A percentile compares a stretch with the other conserved stretches of the same genome.
phyloP scores from a whole-genome alignment of 2,888 invertebrate genomes.

The Chymomyza amoena region DNA sequence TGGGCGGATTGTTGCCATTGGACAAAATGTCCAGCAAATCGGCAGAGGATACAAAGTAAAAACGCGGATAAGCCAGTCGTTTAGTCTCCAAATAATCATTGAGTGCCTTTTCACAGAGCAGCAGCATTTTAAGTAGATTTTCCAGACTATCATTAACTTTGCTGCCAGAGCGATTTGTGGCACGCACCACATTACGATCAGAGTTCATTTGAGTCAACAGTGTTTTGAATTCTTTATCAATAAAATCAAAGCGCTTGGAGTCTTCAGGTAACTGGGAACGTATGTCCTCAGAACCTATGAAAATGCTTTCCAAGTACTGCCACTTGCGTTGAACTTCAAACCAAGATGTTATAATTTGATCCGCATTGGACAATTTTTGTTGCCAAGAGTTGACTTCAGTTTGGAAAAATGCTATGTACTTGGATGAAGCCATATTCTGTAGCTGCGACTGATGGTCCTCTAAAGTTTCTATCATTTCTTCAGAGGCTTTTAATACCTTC shows the following conservation, averaged over 20 bases:
- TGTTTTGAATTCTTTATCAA: constrained; percentile 91
- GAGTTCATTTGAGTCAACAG: constrained; percentile 82
- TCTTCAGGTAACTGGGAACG: constrained; percentile 94
- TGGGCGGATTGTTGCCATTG: constrained; percentile 90
- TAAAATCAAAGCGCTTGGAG: constrained; percentile 90
- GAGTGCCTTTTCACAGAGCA: constrained; percentile 94
- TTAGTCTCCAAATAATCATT: constrained; percentile 97
- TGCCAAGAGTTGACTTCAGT: constrained; percentile 93
- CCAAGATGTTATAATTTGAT: constrained; percentile 89
- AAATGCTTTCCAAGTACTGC: constrained; percentile 96
- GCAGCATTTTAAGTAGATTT: constrained; percentile 84
- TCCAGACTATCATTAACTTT: constrained; percentile 89
- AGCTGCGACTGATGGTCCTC: constrained; percentile 96
- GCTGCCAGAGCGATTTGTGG: constrained; percentile 88
- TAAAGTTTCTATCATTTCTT: constrained; percentile 93
- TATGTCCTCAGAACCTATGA: constrained; percentile 97
- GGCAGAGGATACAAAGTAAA: constrained; percentile 96
- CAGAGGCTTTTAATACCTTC: constrained; percentile 87
- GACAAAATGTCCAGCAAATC: constrained; percentile 91
- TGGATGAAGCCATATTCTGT: constrained; percentile 97
- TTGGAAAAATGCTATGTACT: constrained; percentile 92
- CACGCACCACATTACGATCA: constrained; percentile 90
- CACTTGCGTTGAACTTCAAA: constrained; percentile 96
- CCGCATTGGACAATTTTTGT: constrained; percentile 91
- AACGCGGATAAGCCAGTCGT: constrained; percentile 93